These are phyloP conservation scores for Telmatochromis sp. DNA, from an alignment of 2,113 vertebrate genomes.

Conservation along the genomic window DNA sequence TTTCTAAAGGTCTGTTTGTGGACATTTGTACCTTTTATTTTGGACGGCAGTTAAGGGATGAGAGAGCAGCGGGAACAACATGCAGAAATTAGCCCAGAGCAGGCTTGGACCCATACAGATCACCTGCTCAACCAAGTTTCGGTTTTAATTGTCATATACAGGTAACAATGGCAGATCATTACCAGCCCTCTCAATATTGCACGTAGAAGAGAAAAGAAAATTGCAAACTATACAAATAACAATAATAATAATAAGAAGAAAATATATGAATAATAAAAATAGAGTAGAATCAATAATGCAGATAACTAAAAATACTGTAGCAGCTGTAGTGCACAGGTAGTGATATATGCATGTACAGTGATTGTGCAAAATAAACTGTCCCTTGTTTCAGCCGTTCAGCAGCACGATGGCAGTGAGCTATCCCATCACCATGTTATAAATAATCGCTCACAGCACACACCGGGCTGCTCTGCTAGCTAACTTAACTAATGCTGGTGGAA, in stretches of 20 bases:
- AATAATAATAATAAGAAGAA: fast-evolving
- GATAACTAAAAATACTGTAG: neutral
- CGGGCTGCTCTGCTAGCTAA: neutral
- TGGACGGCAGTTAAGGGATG: neutral
- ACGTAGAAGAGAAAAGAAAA: neutral
- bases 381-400: neutral
- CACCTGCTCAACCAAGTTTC: neutral
- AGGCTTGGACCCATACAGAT: neutral
- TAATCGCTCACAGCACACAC: neutral
- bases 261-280: neutral
- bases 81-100: neutral
- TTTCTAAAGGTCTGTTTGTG: neutral
- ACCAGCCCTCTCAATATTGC: neutral
- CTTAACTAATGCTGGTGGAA: neutral
- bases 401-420: neutral
- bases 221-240: neutral
- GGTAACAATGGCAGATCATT: neutral
- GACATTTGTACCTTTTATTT: neutral
- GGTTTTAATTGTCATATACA: neutral
- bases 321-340: neutral
- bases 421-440: neutral
- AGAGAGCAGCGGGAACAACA: neutral
- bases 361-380: neutral
- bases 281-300: neutral
- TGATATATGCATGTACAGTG: neutral